Evolutionary conservation across 1,140 invertebrate genomes (phyloP).

Genomic region (Yoshiicerus persimilis): DNA sequence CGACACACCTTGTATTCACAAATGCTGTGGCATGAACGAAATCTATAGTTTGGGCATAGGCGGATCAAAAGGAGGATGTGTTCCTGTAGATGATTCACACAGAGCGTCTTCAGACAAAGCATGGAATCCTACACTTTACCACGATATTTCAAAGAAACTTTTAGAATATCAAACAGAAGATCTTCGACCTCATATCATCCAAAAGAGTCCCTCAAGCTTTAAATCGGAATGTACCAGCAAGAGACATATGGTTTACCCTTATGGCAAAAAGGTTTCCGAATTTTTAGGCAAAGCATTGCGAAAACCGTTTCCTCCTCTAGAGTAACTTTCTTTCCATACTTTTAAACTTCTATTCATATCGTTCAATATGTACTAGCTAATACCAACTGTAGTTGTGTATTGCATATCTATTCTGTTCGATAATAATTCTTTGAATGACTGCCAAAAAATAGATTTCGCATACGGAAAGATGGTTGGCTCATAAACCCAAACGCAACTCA

Average conservation of each 20-base stretch:
- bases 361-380: background rate
- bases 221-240: background rate
- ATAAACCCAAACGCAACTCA: background rate
- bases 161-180: background rate
- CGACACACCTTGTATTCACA: constrained; percentile 33
- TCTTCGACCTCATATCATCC: constrained; percentile 30
- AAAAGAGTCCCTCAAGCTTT: background rate
- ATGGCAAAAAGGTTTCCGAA: background rate
- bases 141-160: background rate
- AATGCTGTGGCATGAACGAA: constrained; percentile 26
- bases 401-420: background rate
- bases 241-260: constrained; percentile 23
- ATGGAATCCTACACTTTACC: constrained; percentile 25
- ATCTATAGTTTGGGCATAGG: constrained; percentile 28
- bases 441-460: background rate
- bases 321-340: background rate
- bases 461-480: constrained; percentile 35
- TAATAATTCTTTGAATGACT: background rate
- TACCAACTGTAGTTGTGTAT: background rate
- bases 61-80: constrained; percentile 26
- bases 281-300: background rate
- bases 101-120: background rate
- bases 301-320: background rate
- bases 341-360: background rate
- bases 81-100: background rate